Evolutionary conservation across 2,888 invertebrate genomes (phyloP).

Genomic region (Desoria tigrina): DNA sequence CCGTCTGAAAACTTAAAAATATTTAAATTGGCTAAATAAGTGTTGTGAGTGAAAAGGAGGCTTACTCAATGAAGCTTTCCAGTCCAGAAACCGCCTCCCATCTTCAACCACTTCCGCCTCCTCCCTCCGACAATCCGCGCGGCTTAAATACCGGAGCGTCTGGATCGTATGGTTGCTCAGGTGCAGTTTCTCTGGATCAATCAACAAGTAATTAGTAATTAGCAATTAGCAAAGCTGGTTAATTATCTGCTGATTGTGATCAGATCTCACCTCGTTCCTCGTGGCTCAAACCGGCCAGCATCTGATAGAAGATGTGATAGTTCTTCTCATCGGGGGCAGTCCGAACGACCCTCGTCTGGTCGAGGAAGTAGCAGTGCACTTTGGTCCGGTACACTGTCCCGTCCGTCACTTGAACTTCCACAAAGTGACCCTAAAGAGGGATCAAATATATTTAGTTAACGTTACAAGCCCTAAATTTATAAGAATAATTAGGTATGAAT

Average conservation of each 20-base stretch:
- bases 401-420: constrained; percentile 93
- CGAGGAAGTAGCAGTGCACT: constrained; percentile 93
- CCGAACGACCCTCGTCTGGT: constrained; percentile 86
- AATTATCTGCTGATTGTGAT: not conserved
- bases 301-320: constrained; percentile 96
- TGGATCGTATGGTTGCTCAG: constrained; percentile 80
- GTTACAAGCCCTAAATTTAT: not conserved
- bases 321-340: constrained; percentile 86
- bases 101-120: constrained; percentile 74
- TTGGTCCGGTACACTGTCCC: constrained; percentile 91
- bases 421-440: constrained; percentile 79
- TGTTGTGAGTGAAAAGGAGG: too few relatives aligned
- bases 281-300: constrained; percentile 81
- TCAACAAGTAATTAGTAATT: not conserved
- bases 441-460: constrained; percentile 1
- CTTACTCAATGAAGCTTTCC: constrained; percentile 81
- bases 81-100: constrained; percentile 77
- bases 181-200: constrained; percentile 70
- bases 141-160: constrained; percentile 77
- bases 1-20: too few relatives aligned
- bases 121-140: constrained; percentile 65
- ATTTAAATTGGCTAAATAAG: too few relatives aligned
- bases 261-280: constrained; percentile 70
- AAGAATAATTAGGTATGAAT: too few relatives aligned
- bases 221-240: not conserved